Evolutionary conservation across 2,888 invertebrate species (phyloP).

Genomic region (Ditylenchus weischeri): DNA sequence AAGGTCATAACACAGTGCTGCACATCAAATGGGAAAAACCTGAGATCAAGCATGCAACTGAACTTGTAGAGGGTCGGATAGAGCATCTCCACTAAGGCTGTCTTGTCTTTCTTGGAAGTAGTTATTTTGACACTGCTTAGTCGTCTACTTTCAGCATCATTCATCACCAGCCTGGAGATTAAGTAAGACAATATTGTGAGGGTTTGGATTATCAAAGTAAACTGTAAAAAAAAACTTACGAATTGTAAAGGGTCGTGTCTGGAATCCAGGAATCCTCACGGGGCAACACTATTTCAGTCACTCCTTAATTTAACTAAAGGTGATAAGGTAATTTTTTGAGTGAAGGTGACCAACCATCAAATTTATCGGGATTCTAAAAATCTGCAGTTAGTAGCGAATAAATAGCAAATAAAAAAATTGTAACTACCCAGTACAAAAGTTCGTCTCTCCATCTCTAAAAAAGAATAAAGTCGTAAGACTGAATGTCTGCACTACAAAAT

Average conservation of each 20-base stretch:
- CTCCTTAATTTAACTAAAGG: conserved; percentile 20
- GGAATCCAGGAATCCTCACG: conserved; percentile 55
- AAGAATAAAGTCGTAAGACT: neutral
- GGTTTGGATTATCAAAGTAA: no score
- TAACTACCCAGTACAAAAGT: conserved; percentile 46
- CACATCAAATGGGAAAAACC: conserved; percentile 48
- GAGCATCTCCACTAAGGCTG: conserved; percentile 44
- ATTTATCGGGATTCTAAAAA: conserved; percentile 41
- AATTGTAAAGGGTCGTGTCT: conserved; percentile 46
- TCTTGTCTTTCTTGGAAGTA: conserved; percentile 37
- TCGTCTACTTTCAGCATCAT: conserved; percentile 45
- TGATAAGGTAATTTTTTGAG: no score
- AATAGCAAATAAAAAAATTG: neutral
- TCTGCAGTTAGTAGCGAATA: neutral
- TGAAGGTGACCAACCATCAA: conserved; percentile 26
- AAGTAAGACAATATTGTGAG: neutral
- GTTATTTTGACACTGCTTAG: conserved; percentile 48
- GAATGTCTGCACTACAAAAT: no score
- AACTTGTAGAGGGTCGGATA: conserved; percentile 52
- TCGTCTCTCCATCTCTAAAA: conserved; percentile 57
- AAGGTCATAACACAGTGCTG: conserved; percentile 42
- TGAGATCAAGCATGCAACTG: conserved; percentile 26
- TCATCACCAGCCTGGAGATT: conserved; percentile 40
- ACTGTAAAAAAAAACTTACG: conserved; percentile 14
- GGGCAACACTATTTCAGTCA: conserved; percentile 52